A percentile compares a stretch with the other conserved stretches of the same genome.
These are phyloP conservation scores for Zosterops japonicus DNA, from an alignment of 2,113 vertebrate species.

Conservation along the genomic window DNA sequence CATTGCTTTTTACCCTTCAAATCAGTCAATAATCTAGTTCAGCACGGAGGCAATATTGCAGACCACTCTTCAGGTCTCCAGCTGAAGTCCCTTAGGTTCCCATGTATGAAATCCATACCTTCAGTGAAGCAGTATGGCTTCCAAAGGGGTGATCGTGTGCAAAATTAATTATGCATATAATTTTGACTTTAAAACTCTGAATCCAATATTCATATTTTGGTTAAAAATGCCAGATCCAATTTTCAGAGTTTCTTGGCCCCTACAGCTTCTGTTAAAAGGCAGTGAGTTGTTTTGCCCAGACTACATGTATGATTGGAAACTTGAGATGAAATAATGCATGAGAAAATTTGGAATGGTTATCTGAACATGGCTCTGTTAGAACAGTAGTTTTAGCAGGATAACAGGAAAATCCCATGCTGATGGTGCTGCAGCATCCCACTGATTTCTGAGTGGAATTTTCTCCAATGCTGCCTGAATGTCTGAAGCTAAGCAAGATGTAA, in stretches of 20 bases:
- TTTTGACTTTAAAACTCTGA: constrained; percentile 6
- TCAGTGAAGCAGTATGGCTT: neutral
- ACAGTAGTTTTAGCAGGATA: constrained; percentile 6
- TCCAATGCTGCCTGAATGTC: neutral
- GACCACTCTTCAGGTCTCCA: neutral
- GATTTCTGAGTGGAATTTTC: neutral
- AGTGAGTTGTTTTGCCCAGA: constrained; percentile 15
- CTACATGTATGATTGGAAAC: neutral
- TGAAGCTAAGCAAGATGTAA: neutral
- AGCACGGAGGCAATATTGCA: neutral
- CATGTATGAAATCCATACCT: neutral
- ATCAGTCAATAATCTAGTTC: neutral
- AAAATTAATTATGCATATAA: constrained; percentile 5
- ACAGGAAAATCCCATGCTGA: neutral
- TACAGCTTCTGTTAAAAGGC: constrained; percentile 25
- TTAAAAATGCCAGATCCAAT: neutral
- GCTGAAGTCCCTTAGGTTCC: neutral
- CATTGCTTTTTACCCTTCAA: neutral
- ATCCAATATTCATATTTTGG: neutral
- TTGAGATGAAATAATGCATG: constrained; percentile 6
- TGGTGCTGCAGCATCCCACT: neutral
- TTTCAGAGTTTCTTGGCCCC: neutral
- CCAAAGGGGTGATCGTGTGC: neutral
- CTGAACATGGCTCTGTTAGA: neutral
- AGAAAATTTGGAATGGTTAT: constrained; percentile 43